Evolutionary conservation across 2,113 vertebrate genomes (phyloP), one percentile per base, ranked within the genome.

Genomic region (Dasyurus viverrinus): DNA sequence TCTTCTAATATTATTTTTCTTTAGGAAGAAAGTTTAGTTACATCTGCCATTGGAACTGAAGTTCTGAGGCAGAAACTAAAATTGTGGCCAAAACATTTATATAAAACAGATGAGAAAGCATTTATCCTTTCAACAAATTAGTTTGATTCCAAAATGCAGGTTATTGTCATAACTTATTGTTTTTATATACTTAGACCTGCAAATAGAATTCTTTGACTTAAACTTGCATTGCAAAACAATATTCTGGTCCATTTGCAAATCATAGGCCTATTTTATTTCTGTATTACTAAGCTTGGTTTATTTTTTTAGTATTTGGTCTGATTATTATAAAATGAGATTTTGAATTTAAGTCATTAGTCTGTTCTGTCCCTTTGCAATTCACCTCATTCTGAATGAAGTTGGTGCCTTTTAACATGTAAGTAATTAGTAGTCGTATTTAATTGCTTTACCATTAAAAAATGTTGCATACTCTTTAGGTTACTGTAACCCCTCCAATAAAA

Each of bases 271-370:
- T 91, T 94, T 94, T 92, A 54, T 92, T 91, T 91, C 55, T 92
- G 84, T 52, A 89, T 92, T 26, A 93, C 84, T 92, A 94, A 89
- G 96, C 8, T 94, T 89, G 2, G 92, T 97, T 95, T 94, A 54
- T 84, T 89, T 10, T 48, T 92, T 10, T 90, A 22, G 22, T 68
- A 91, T 93, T 91, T 90, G 19, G 84, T 94, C 95, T 92, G 0
- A 25, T 96, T 94, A 57, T 90, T 54, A 93, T 94, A 92, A 47
- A 0, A 48, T 97, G n/a, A 68, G 53, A 90, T 97, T 96, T 92
- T 93, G 54, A 94, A 94, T 95, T 97, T 54, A 94, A 96, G 94
- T 96, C 95, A 76, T 91, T 97, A 96, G 52, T 95, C 16, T 93
- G 36, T 23, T 47, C 46, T 90, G 14, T 90, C 5, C 54, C 93